Evolutionary conservation across 37 sponge, comb jelly and placozoan species (phyloP), one percentile per base, ranked within the genome.

Genomic region (Hexactinellida sp.): DNA sequence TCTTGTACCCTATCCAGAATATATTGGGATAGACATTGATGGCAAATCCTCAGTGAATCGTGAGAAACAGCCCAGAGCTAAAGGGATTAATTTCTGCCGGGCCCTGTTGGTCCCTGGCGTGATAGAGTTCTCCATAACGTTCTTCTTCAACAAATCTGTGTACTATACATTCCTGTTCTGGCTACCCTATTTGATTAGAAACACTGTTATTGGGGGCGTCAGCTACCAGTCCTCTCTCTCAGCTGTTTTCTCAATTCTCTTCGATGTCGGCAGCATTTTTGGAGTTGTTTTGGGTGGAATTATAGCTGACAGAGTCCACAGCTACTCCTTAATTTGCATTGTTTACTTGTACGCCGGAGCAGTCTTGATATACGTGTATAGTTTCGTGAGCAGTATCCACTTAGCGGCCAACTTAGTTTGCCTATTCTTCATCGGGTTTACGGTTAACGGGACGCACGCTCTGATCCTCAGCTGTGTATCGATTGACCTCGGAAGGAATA

Each of bases 71-170:
- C 34, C 21, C 3, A 28, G 30, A n/a, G 13, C 3, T 32, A n/a
- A 63, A 7, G 76, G 76, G 3, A 63, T 63, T 25, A 63, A 63
- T 7, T 32, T 63, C 34, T 63, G 76, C 19, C 3, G 76, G 13
- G 76, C 76, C 13, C 13, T 63, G 28, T n/a, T 63, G 5, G 34
- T 63, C 76, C 76, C 76, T 63, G 76, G 76, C 13, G 76, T 63
- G 32, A 63, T 63, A 3, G 76, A 63, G 34, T 63, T 25, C 76
- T 23, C 76, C 3, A 63, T 63, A 10, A 63, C 76, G 5, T 63
- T 63, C 76, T 63, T 63, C 34, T 63, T 63, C 76, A 63, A 63
- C 34, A 63, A 63, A 63, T 63, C 76, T 7, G 76, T 63, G 3
- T 63, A 63, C 30, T 63, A 63, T n/a, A 63, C 76, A 3, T 63